Base-by-base conservation (phyloP, 2,888 invertebrate species). In the Polia nebulosa region DNA sequence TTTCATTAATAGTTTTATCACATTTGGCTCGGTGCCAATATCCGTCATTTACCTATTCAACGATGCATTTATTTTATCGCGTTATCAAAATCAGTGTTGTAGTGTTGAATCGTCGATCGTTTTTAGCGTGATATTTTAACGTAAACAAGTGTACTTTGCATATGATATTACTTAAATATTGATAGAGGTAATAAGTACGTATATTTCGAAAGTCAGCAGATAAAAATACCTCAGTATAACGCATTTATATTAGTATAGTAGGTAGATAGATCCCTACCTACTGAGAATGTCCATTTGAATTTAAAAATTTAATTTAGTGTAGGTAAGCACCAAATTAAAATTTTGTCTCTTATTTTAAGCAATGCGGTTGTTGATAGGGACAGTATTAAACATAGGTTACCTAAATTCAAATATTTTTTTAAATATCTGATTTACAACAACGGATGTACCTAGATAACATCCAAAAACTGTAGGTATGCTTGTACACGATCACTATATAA, bases 1-100 rank as follows among this genome's bases (percentile, higher is more conserved):
- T 70, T 70, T 76, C 75, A 77, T 68, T 78, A 70, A 61, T 70
- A 81, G 66, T 68, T 81, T 84, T 80, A 83, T 81, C 60, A 66
- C 73, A 62, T 51, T 76, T 86, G 87, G 83, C 75, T 32, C 27
- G 3, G 6, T 34, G 80, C 88, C 85, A 87, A 75, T 64, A 47
- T 69, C 55, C 75, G 74, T 63, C 57, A 64, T 60, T 72, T 75
- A 77, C 58, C n/a, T n/a, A n/a, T n/a, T 49, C 53, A 41, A 58
- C 55, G 71, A 55, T 72, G 71, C 62, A 68, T 69, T 68, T 71
- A 72, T 76, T 77, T 74, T 72, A 66, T 70, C 73, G 55, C 52
- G 57, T 75, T 74, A 78, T 76, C 72, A 51, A 66, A 71, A 75
- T 55, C 65, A 44, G 52, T 44, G 70, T 65, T 69, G 67, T 69